Conservation (phyloP, 2,797 vertebrate genomes). For the Sphaeramia orbicularis region DNA sequence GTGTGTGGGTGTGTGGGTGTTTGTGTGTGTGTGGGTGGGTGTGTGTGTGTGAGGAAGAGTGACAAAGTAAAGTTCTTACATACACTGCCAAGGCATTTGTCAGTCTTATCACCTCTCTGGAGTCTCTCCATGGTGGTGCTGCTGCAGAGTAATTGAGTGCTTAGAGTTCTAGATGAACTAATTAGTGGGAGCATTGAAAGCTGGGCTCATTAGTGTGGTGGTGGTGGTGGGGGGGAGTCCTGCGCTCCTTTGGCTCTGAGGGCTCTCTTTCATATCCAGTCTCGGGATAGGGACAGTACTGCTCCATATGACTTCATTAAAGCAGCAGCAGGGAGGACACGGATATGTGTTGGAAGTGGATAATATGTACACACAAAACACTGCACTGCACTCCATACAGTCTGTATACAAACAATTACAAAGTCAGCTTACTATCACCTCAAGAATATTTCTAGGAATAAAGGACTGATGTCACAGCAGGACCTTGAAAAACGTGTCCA, state of each 20-base stretch:
- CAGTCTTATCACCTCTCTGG: conserved; percentile 80
- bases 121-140: conserved; percentile 67
- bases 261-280: conserved; percentile 71
- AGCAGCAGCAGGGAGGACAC: conserved; percentile 40
- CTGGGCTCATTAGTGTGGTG: conserved; percentile 82
- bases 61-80: conserved; percentile 42
- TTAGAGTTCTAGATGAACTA: conserved; percentile 87
- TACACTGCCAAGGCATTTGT: conserved; percentile 71
- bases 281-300: conserved; percentile 44
- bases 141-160: conserved; percentile 83
- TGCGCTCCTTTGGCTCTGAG: conserved; percentile 68
- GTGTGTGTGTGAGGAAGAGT: too few relatives aligned
- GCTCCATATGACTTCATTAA: conserved; percentile 67
- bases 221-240: conserved; percentile 70
- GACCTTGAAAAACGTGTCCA: too few relatives aligned
- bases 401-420: too few relatives aligned
- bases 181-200: conserved; percentile 81
- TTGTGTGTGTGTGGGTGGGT: too few relatives aligned
- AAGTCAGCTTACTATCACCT: too few relatives aligned
- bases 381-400: too few relatives aligned
- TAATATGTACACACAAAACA: neutral
- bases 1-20: too few relatives aligned
- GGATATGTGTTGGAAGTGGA: conserved; percentile 10
- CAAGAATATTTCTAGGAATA: too few relatives aligned
- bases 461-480: too few relatives aligned